phyloP scores from a whole-genome alignment of 92 coral and sea anemone genomes.

The Bergia sp. region DNA sequence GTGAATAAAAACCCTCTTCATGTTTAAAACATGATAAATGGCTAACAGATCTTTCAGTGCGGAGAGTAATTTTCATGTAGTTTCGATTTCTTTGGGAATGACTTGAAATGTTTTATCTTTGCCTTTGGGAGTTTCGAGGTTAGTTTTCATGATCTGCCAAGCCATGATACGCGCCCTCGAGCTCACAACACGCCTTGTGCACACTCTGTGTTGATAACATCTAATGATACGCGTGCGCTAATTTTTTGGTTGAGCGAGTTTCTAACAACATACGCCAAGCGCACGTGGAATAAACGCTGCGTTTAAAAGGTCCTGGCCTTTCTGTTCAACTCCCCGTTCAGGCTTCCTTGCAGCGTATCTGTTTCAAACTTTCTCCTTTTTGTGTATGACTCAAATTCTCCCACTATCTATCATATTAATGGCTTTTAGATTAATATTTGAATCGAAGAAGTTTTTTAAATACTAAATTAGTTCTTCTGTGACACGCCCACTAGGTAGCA shows the following conservation, averaged over 20 bases:
- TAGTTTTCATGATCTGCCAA: not conserved
- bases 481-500: not conserved
- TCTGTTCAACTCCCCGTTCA: not conserved
- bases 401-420: too few relatives aligned
- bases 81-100: not conserved
- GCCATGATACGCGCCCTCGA: not conserved
- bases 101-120: not conserved
- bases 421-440: not conserved
- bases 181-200: not conserved
- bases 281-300: not conserved
- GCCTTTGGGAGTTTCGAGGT: not conserved
- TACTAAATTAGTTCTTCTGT: not conserved
- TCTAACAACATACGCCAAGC: not conserved
- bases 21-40: not conserved
- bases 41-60: not conserved
- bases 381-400: not conserved
- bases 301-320: not conserved
- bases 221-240: constrained; percentile 7
- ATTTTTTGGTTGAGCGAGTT: constrained; percentile 4
- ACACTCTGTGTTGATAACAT: constrained; percentile 5
- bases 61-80: not conserved
- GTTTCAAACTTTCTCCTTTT: not conserved
- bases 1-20: not conserved
- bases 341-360: not conserved
- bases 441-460: too few relatives aligned